These are phyloP conservation scores for Centropus bengalensis DNA, from an alignment of 2,113 vertebrate genomes.

Conservation along the genomic window DNA sequence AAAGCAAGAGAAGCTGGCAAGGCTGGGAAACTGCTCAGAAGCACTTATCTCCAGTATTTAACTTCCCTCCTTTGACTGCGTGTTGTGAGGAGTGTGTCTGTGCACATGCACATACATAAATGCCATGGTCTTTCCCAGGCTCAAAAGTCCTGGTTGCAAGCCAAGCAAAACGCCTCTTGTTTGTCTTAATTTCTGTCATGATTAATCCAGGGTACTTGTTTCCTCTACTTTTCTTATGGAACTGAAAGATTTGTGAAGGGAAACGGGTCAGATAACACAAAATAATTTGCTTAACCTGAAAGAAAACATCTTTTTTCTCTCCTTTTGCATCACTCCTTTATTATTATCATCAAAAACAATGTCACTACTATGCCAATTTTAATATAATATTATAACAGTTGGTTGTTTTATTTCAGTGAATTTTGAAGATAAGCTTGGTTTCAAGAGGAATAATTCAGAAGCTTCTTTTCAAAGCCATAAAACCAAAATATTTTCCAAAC, in stretches of 20 bases:
- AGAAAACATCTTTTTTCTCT: background rate
- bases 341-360: background rate
- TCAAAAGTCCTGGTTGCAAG: background rate
- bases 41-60: background rate
- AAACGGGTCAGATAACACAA: background rate
- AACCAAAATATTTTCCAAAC: background rate
- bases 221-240: background rate
- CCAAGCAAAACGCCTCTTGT: background rate
- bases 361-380: background rate
- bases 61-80: background rate
- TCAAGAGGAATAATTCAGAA: background rate
- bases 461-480: background rate
- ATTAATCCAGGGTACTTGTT: background rate
- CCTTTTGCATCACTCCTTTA: background rate
- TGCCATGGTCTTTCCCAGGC: background rate
- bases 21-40: background rate
- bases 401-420: background rate
- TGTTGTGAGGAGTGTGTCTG: background rate
- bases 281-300: background rate
- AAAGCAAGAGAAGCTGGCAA: background rate
- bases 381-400: background rate
- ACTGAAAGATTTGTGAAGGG: background rate
- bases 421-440: background rate
- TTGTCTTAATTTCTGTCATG: background rate
- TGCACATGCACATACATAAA: rapidly evolving